Evolutionary conservation across 1,140 invertebrate species (phyloP), one percentile per base, ranked within the genome.

Genomic region (Dendrolimus kikuchii): DNA sequence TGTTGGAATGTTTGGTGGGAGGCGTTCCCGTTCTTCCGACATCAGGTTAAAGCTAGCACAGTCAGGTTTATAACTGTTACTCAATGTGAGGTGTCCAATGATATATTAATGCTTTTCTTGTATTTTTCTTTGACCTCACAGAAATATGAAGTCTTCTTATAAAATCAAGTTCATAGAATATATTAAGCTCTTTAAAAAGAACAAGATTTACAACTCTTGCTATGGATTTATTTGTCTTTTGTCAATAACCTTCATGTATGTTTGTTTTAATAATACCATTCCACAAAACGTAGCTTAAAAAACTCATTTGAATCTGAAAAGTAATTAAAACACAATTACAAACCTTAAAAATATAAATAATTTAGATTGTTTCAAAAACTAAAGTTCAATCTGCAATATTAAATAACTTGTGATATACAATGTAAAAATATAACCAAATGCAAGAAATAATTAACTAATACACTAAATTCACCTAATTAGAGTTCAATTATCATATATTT

Each of bases 1-100:
- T 86, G 74, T 71, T 86, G 83, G 81, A 83, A 83, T 86, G 73
- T 83, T 62, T 70, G 68, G 74, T 74, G 68, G 74, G 66, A 74
- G 71, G 65, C 57, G 59, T 55, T 58, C 72, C 80, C 74, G 75
- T 81, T 72, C 62, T 64, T 76, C 69, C 76, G 83, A 85, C 83
- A 86, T 86, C 68, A 84, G 83, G 81, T 78, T 71, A 50, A 68
- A 41, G 58, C 68, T 74, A 63, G 49, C 55, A n/a, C n/a, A 51
- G 40, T 80, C 68, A 74, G 68, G 66, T 60, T 60, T 65, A 10
- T 39, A 49, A 62, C 46, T 64, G 55, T 58, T 55, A 62, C 61
- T 57, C 46, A 59, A 71, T 62, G 53, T 57, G 39, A 62, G 47
- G 46, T 60, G 57, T 61, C 62, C 46, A 51, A 60, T 23, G 53